A percentile compares a stretch with the other conserved stretches of the same genome.
phyloP scores from a whole-genome alignment of 2,113 vertebrate genomes.

The Otus sunia region DNA sequence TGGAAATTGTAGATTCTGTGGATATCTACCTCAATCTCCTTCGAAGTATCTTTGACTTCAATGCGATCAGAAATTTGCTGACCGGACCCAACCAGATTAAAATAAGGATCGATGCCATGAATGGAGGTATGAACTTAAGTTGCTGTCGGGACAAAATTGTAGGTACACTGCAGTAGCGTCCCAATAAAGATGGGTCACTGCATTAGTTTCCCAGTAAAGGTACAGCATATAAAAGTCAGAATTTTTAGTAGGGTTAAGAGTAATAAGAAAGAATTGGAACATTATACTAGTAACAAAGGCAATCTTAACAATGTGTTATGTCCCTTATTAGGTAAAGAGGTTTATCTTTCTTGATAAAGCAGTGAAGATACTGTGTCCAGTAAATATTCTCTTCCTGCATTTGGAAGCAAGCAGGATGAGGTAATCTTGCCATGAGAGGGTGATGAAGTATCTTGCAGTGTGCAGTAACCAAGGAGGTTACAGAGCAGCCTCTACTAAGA shows the following conservation, averaged over 20 bases:
- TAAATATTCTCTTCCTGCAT: background rate
- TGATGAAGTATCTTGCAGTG: background rate
- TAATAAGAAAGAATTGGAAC: background rate
- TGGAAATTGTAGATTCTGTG: constrained; percentile 97
- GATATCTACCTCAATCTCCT: constrained; percentile 95
- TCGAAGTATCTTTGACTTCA: constrained; percentile 93
- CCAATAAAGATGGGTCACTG: background rate
- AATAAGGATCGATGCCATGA: constrained; percentile 96
- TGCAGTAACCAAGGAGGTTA: background rate
- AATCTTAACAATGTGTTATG: background rate
- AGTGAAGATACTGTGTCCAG: background rate
- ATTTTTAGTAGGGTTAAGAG: background rate
- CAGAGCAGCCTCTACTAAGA: background rate
- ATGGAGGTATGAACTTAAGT: constrained; percentile 80
- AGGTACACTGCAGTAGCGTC: background rate
- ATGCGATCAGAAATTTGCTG: constrained; percentile 88
- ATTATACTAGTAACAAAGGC: background rate
- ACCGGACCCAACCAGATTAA: constrained; percentile 90
- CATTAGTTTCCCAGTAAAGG: background rate
- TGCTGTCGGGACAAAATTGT: background rate
- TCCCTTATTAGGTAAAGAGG: background rate
- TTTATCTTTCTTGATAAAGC: background rate
- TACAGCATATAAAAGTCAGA: background rate
- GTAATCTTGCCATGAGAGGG: background rate
- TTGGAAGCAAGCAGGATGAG: background rate